These are phyloP conservation scores for Diuraphis noxia DNA, from an alignment of 1,140 invertebrate genomes.

Conservation along the genomic window DNA sequence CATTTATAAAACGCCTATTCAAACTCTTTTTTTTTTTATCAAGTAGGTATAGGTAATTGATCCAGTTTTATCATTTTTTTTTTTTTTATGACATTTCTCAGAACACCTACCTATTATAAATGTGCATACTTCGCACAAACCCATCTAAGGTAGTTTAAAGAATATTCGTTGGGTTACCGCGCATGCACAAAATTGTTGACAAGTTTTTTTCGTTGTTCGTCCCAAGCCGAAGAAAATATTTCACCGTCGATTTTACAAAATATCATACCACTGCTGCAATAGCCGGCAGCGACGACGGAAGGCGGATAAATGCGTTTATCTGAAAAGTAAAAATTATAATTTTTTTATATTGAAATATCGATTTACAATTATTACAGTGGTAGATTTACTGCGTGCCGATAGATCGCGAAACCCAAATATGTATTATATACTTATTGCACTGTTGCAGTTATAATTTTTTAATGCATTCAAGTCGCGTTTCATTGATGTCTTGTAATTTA, in stretches of 20 bases:
- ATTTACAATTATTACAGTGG: background rate
- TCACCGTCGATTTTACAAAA: background rate
- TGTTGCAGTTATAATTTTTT: background rate
- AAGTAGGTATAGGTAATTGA: background rate
- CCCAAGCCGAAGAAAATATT: background rate
- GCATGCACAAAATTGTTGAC: slow-evolving; percentile 6
- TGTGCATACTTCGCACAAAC: slow-evolving; percentile 26
- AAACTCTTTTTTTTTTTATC: slow-evolving; percentile 34
- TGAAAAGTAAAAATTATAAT: background rate
- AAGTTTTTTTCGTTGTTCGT: background rate
- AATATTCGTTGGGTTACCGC: background rate
- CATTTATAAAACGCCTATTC: slow-evolving; percentile 46
- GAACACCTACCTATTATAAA: slow-evolving; percentile 44
- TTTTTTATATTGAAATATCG: background rate
- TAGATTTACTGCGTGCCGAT: background rate
- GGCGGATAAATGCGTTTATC: background rate
- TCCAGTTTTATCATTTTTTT: slow-evolving; percentile 30
- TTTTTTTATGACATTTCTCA: slow-evolving; percentile 45
- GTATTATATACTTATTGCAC: background rate
- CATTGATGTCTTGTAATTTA: background rate
- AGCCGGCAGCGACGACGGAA: background rate
- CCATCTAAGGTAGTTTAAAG: slow-evolving; percentile 32
- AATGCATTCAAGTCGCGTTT: background rate
- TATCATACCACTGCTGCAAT: background rate
- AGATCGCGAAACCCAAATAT: background rate